Evolutionary conservation across 2,888 invertebrate genomes (phyloP), one percentile per base, ranked within the genome.

Genomic region (Mythimna impura): DNA sequence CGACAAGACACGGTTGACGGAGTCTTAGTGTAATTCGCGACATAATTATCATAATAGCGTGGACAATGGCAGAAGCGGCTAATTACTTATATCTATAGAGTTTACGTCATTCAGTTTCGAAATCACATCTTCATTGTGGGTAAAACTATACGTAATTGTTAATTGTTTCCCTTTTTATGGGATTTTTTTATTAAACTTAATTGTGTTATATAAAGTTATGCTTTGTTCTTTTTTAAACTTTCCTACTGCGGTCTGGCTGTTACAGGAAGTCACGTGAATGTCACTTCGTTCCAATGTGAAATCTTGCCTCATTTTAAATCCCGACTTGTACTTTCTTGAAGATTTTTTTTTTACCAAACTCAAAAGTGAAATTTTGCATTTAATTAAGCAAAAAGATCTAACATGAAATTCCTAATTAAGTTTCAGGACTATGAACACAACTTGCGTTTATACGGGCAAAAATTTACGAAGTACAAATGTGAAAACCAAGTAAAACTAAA

Each of bases 41-140:
- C 66, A 76, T 47, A 77, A 80, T 82, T 81, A 81, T 66, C 68
- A 82, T 77, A 82, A 74, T 78, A 68, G 64, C 65, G 65, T 74
- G 76, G 81, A 87, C 84, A 87, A 85, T 86, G 65, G 82, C 50
- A 40, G 52, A 61, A 50, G 65, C 55, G 58, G 57, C 30, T 81
- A 86, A 81, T 83, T 86, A 86, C 52, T 55, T 71, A 36, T 73
- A 73, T 75, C 60, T 64, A 40, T 73, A 52, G 40, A 62, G 57
- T 55, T 86, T 85, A 80, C 80, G 83, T 86, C 74, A 47, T 73
- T 65, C 54, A 50, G 73, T 87, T 85, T 87, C 72, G 76, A 82
- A 88, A 88, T 80, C 58, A 66, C 74, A 72, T 65, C 71, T 76
- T 76, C 76, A 67, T 65, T 86, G 78, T 78, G 80, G 78, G 72